Base-by-base conservation (phyloP, 2,888 invertebrate genomes). In the Selenia dentaria region DNA sequence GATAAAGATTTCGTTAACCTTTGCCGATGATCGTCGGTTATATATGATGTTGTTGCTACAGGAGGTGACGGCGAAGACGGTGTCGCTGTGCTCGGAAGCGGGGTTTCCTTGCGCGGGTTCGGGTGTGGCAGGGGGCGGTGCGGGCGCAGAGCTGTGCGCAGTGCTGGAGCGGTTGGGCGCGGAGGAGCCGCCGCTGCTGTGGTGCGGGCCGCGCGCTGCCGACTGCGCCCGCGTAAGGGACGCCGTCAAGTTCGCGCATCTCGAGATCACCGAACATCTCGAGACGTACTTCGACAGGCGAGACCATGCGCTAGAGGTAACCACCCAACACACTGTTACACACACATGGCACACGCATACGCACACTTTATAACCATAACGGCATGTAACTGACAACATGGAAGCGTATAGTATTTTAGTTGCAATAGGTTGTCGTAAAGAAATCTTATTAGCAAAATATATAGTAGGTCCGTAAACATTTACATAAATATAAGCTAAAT, bases 191-290 rank as follows among this genome's bases (percentile, higher is more conserved):
- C 97, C 98, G n/a, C 93, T 97, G 64, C 94, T 98, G 53, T 98
- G 97, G 95, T 96, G 94, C 64, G 94, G 94, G 45, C 91, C 96
- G 0, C 92, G 94, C 11, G 93, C 94, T 5, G 93, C 96, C 13
- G 95, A 96, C 45, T 85, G 89, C 59, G 92, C 94, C 8, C 92
- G 94, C 41, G 91, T 98, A 5, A 93, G 95, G 3, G 98, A 98
- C 78, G 94, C 95, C 1, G 92, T 98, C 39, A 94, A 97, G 36
- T 98, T 96, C 78, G 96, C 96, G 55, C 94, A 98, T 68, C 91
- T 99, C 25, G 98, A 98, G 80, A 95, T 99, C 57, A 96, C 97
- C 67, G 98, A 99, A 70, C 98, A 98, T 79, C 93, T 98, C 58
- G 98, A 99, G 79, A 98, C 98, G 0, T 98, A 97, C 78, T 94